Evolutionary conservation across 2,113 vertebrate genomes (phyloP).

Genomic region (Solea solea): DNA sequence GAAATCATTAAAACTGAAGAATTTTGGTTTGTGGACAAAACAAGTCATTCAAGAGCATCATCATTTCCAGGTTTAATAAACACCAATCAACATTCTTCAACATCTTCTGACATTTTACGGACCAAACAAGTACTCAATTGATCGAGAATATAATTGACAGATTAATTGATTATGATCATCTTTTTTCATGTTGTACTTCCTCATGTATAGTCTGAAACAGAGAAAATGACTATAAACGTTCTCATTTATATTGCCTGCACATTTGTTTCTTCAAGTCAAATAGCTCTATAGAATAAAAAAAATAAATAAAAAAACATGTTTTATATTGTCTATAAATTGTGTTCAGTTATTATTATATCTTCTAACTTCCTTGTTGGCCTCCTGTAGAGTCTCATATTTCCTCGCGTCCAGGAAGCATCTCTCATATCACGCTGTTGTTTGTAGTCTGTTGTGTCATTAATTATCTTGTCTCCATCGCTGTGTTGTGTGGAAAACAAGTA

Average conservation of each 20-base stretch:
- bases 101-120: no score
- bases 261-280: no score
- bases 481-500: slow-evolving; percentile 34
- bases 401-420: background rate
- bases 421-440: background rate
- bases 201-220: slow-evolving; percentile 3
- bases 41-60: no score
- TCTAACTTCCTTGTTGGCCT: background rate
- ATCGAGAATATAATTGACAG: no score
- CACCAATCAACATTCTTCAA: no score
- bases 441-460: slow-evolving; percentile 21
- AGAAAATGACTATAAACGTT: slow-evolving; percentile 7
- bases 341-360: slow-evolving; percentile 9
- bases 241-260: no score
- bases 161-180: background rate
- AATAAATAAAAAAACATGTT: no score
- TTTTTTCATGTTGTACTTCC: slow-evolving; percentile 28
- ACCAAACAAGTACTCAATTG: no score
- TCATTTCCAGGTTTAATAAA: no score
- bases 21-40: background rate
- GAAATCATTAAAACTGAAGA: background rate
- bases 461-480: slow-evolving; percentile 35
- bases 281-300: no score
- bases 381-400: slow-evolving; percentile 14
- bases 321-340: background rate